These are phyloP conservation scores for Mactra quadrangularis DNA, from an alignment of 1,140 invertebrate genomes.

Conservation along the genomic window DNA sequence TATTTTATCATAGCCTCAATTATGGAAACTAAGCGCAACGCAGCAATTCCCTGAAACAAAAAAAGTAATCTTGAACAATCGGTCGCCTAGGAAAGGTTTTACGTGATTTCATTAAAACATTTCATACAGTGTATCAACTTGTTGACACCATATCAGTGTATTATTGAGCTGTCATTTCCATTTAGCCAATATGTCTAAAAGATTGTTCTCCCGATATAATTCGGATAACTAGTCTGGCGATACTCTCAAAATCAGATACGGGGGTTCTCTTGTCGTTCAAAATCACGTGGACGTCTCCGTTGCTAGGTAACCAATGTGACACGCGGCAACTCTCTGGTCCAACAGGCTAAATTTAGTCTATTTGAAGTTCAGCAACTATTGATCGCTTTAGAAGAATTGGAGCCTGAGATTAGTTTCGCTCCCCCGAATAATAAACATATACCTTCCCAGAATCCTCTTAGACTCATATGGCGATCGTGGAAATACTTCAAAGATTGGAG, in stretches of 20 bases:
- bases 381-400: constrained; percentile 17
- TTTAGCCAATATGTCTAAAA: constrained; percentile 12
- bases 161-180: constrained; percentile 48
- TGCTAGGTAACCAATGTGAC: constrained; percentile 43
- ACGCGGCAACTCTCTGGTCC: constrained; percentile 47
- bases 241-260: constrained; percentile 53
- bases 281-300: constrained; percentile 45
- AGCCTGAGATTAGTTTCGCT: constrained; percentile 41
- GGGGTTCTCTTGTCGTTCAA: constrained; percentile 32
- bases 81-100: no score
- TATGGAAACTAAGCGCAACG: no score
- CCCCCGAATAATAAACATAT: constrained; percentile 47
- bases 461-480: background rate
- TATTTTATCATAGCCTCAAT: no score
- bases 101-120: no score
- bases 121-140: no score
- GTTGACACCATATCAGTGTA: background rate
- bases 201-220: constrained; percentile 22
- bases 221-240: constrained; percentile 16
- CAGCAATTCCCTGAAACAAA: no score
- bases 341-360: constrained; percentile 57
- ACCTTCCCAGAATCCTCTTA: constrained; percentile 9
- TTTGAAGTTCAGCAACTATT: constrained; percentile 49
- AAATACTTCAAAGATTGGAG: constrained; percentile 23
- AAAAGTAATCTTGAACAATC: no score